Evolutionary conservation across 2,888 invertebrate species (phyloP), one percentile per base, ranked within the genome.

Genomic region (Neoascia interrupta): DNA sequence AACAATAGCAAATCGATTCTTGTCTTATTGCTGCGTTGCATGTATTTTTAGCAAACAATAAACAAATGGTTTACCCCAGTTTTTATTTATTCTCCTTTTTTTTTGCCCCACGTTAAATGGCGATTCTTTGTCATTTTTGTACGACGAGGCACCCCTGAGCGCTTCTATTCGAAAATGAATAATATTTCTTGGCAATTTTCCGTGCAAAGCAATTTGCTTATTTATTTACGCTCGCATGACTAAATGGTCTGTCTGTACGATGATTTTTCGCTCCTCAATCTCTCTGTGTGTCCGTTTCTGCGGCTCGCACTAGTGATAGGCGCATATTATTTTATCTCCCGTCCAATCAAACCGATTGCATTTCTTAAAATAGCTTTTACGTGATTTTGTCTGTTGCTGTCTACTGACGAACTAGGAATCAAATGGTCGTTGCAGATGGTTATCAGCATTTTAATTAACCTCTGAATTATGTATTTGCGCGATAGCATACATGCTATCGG

Each of bases 41-140:
- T 37, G 28, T 68, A 69, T 70, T 70, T 70, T 58, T 63, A 75
- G 36, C 13, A 26, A 47, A 56, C 26, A 51, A 49, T 15, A 28
- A 58, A 21, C 51, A 49, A 47, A 43, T 58, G 26, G 11, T 16
- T 36, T 36, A 16, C 23, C 23, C 13, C 3, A 21, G 18, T 13
- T 45, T 18, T 19, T 11, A 6, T 5, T 15, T 31, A 11, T 28
- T 10, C 8, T 5, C 41, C 36, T 11, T 6, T 34, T 18, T 43
- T 49, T 10, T n/a, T n/a, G n/a, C n/a, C n/a, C n/a, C n/a, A 18
- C 18, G 10, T 47, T 39, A 8, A 31, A 3, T 15, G 19, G 23
- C 8, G 28, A 28, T 47, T 36, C 21, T 8, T 1, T 3, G 15
- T 23, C 6, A n/a, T 37, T 45, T 47, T 26, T 28, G 21, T 11